These are phyloP conservation scores for Sebastes diaconus DNA, from an alignment of 2,797 vertebrate genomes.

Conservation along the genomic window DNA sequence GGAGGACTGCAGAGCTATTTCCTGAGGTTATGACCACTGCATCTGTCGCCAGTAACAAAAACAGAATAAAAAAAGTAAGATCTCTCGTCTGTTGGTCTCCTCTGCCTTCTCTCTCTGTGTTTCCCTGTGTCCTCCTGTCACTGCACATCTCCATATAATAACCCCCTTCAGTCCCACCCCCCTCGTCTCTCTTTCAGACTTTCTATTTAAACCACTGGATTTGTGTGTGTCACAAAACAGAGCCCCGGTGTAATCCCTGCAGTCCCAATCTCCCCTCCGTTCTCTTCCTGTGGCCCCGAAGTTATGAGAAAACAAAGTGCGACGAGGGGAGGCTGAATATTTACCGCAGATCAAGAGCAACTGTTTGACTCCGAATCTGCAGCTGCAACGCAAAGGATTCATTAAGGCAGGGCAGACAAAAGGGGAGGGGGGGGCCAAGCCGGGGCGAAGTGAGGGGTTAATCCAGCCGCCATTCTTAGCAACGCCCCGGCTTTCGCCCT, in stretches of 20 bases:
- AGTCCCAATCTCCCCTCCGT: background rate
- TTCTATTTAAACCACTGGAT: constrained; percentile 39
- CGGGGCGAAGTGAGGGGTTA: constrained; percentile 62
- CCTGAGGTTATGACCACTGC: constrained; percentile 39
- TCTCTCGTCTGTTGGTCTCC: background rate
- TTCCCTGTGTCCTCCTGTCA: constrained; percentile 8
- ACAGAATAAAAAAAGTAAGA: background rate
- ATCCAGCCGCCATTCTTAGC: constrained; percentile 44
- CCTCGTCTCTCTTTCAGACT: background rate
- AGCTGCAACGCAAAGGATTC: constrained; percentile 72
- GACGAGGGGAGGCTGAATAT: constrained; percentile 18
- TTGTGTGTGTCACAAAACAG: constrained; percentile 45
- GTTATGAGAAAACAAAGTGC: constrained; percentile 27
- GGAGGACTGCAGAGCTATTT: constrained; percentile 1
- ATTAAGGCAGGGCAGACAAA: constrained; percentile 47
- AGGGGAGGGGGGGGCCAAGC: constrained; percentile 40
- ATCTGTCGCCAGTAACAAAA: constrained; percentile 38
- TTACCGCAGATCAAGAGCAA: constrained; percentile 53
- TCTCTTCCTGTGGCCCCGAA: constrained; percentile 37
- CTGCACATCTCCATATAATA: constrained; percentile 17
- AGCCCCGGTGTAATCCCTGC: constrained; percentile 39
- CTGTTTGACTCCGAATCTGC: constrained; percentile 68
- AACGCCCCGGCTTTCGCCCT: constrained; percentile 59
- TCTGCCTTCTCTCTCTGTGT: no score
- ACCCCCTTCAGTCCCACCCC: background rate